Percentiles rank a stretch among this genome's conserved stretches.
These are phyloP conservation scores for Eubasilissa regina DNA, from an alignment of 1,140 invertebrate species.

Conservation along the genomic window DNA sequence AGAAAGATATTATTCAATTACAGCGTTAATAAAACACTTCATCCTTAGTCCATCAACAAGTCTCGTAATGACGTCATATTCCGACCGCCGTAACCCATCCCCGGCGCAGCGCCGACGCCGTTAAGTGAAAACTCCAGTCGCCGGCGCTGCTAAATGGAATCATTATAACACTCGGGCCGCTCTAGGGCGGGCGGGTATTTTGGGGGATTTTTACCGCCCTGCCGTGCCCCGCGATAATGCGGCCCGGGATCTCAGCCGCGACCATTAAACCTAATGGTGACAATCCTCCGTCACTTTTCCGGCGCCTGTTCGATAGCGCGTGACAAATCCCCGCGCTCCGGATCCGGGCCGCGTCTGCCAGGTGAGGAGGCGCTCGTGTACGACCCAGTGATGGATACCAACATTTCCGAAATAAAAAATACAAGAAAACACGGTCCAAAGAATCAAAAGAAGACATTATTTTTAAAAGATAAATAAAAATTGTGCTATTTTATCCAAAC, in stretches of 20 bases:
- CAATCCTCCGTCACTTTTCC: constrained; percentile 20
- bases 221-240: constrained; percentile 32
- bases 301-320: constrained; percentile 36
- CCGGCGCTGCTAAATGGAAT: constrained; percentile 11
- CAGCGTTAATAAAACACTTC: background rate
- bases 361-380: background rate
- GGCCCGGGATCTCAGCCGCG: background rate
- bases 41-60: background rate
- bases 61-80: background rate
- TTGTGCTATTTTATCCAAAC: too few species aligned
- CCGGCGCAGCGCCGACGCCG: background rate
- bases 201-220: constrained; percentile 15
- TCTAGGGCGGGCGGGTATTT: constrained; percentile 11
- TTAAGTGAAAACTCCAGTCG: background rate
- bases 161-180: constrained; percentile 13
- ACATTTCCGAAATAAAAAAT: too few species aligned
- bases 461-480: too few species aligned
- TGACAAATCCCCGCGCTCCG: constrained; percentile 6
- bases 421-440: too few species aligned
- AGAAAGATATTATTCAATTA: background rate
- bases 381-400: too few species aligned
- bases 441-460: too few species aligned
- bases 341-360: background rate
- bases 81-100: too few species aligned
- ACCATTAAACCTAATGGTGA: constrained; percentile 44